Evolutionary conservation across 1,140 invertebrate genomes (phyloP), one percentile per base, ranked within the genome.

Genomic region (Neodiprion fabricii): DNA sequence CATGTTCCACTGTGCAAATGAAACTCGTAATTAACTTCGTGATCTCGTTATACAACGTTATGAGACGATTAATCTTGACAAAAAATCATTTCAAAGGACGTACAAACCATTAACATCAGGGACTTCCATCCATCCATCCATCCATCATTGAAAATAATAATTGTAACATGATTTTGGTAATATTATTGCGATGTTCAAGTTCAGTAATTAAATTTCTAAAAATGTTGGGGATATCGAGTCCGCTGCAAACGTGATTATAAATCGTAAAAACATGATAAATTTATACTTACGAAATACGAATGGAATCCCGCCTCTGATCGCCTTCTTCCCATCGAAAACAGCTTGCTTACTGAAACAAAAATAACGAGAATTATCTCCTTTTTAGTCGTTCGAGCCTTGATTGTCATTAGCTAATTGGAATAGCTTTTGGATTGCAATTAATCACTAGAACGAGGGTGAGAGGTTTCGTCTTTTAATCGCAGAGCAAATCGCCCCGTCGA

Each of bases 261-360:
- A 7, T 47, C 65, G 4, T 7, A 40, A 17, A 47, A 72, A 49
- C 17, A 7, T 47, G 21, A 17, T 68, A 17, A 28, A 67, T 49
- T 48, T 78, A 77, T 87, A 96, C 96, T 97, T 92, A 98, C 96
- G 97, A 90, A 98, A 98, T 78, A 98, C 95, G 87, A 98, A 95
- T 75, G 96, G 96, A 87, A 98, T 97, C 83, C 97, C 97, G 83
- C 97, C 97, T 85, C 96, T 91, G 85, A 98, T 98, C 49, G 96
- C 94, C 87, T 97, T 96, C 86, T 97, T 97, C 72, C 96, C 96
- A 91, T 98, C 96, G 89, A 98, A 98, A 48, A 97, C 93, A 50
- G 97, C 95, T 88, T 97, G 94, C 90, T 97, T 97, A 88, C 96
- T 95, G 90, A 79, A 93, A 93, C 81, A 81, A 87, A 88, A 83